These are phyloP conservation scores for Saccostrea cuccullata DNA, from an alignment of 1,140 invertebrate genomes.

Conservation along the genomic window DNA sequence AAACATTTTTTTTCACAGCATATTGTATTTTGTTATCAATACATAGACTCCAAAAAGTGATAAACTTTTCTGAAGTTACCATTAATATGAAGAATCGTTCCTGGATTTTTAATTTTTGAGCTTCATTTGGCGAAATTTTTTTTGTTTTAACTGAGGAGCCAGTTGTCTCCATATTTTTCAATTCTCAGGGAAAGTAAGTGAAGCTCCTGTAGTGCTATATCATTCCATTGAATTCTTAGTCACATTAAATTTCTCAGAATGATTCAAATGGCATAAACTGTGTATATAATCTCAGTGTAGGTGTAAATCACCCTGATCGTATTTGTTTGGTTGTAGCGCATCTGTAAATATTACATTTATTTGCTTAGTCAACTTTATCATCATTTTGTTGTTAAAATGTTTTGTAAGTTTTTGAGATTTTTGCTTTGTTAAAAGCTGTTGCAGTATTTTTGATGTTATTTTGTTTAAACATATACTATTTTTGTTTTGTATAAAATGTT, in stretches of 20 bases:
- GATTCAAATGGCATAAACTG: conserved; percentile 10
- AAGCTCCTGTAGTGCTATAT: neutral
- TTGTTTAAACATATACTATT: neutral
- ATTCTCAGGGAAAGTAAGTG: conserved; percentile 8
- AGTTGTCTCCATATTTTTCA: neutral
- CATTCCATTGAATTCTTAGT: neutral
- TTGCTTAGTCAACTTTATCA: neutral
- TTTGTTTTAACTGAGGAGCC: neutral
- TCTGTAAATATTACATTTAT: neutral
- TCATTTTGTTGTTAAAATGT: conserved; percentile 1
- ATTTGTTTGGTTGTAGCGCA: conserved; percentile 17
- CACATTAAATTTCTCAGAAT: neutral
- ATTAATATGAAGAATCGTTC: no score
- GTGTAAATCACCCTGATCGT: neutral
- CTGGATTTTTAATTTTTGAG: no score
- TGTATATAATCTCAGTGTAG: neutral
- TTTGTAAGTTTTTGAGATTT: conserved; percentile 1
- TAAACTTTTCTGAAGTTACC: no score
- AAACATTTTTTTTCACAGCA: no score
- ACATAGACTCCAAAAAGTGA: no score
- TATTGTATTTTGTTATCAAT: no score
- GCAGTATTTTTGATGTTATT: neutral
- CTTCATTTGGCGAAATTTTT: no score
- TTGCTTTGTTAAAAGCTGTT: neutral
- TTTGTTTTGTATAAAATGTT: conserved; percentile 15